Conservation (phyloP, 2,113 vertebrate species). For the Verasper variegatus region DNA sequence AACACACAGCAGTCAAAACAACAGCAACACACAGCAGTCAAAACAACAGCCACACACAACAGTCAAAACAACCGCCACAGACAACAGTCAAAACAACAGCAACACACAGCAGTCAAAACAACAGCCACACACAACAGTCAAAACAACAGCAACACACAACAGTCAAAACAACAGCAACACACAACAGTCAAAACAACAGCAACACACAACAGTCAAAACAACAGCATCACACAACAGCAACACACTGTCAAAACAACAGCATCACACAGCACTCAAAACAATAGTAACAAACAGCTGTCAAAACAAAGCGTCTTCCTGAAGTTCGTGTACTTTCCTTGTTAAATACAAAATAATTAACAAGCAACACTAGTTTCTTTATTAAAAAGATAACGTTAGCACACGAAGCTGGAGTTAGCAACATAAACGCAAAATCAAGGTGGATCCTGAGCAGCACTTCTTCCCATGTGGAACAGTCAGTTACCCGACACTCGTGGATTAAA, state of each 20-base stretch:
- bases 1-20: no score
- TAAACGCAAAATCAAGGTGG: neutral
- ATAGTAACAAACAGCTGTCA: no score
- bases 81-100: no score
- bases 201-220: constrained; percentile 41
- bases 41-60: no score
- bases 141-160: constrained; percentile 78
- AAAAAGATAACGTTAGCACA: neutral
- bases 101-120: no score
- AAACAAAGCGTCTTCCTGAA: no score
- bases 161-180: constrained; percentile 88
- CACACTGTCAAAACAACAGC: neutral
- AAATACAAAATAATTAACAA: neutral
- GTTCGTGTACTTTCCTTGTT: neutral
- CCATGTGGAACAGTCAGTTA: neutral
- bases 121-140: no score
- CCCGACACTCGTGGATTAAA: constrained; percentile 9
- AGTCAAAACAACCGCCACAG: no score
- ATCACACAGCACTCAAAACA: no score
- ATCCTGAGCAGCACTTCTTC: neutral
- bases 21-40: no score
- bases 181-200: constrained; percentile 39
- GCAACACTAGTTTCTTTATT: neutral
- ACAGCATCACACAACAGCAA: constrained; percentile 8
- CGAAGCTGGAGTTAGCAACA: neutral